Percentiles rank a stretch among this genome's conserved stretches.
phyloP scores from a whole-genome alignment of 2,888 invertebrate species.

The Perizoma affinitatum region DNA sequence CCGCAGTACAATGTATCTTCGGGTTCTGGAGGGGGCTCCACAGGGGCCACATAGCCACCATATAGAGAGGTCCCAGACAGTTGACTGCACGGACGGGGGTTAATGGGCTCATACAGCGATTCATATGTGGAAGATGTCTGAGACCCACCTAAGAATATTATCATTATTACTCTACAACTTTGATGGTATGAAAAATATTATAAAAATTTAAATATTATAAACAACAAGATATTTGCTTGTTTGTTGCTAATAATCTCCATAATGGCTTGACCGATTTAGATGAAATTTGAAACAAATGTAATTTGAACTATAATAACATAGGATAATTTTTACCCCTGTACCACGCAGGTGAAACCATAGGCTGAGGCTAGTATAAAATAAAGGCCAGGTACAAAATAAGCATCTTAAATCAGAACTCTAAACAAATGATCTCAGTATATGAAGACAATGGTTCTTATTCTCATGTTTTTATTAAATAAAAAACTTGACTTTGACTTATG shows the following conservation, averaged over 20 bases:
- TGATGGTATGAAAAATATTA: no score
- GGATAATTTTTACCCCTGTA: no score
- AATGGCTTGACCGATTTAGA: not conserved
- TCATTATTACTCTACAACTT: not conserved
- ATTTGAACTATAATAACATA: no score
- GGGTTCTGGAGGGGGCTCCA: conserved; percentile 91
- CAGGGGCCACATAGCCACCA: conserved; percentile 88
- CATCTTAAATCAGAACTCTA: no score
- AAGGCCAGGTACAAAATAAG: no score
- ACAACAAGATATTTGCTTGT: not conserved
- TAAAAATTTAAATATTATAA: no score
- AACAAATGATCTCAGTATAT: no score
- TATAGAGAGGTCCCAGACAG: conserved; percentile 85
- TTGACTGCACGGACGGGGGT: conserved; percentile 85
- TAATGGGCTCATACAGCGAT: conserved; percentile 86
- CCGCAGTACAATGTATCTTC: conserved; percentile 90
- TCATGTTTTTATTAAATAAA: no score
- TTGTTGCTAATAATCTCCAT: not conserved
- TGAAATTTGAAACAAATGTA: no score
- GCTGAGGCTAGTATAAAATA: no score
- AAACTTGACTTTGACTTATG: not conserved
- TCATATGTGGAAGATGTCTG: conserved; percentile 87
- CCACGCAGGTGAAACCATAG: no score
- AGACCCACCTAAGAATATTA: conserved; percentile 53
- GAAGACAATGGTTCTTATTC: no score